Percentiles rank a stretch among this genome's conserved stretches.
Evolutionary conservation across 1,140 invertebrate species (phyloP).

Genomic region (Rhagoletis pomonella): DNA sequence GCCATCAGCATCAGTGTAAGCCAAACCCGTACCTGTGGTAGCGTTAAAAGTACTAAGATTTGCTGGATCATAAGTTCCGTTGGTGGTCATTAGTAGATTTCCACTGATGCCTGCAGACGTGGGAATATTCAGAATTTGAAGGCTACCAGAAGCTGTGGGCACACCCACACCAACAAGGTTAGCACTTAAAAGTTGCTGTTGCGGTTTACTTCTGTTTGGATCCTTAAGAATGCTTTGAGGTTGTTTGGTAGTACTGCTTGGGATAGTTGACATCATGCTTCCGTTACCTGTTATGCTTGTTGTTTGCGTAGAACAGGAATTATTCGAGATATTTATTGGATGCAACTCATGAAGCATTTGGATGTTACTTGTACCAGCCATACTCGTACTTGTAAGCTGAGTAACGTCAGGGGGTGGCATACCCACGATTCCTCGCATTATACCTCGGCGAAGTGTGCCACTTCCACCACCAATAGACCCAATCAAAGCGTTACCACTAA

Average conservation of each 20-base stretch:
- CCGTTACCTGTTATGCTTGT: constrained; percentile 70
- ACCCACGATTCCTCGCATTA: constrained; percentile 67
- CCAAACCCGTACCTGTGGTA: constrained; percentile 61
- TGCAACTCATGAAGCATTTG: constrained; percentile 71
- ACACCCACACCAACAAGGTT: constrained; percentile 66
- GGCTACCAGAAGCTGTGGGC: constrained; percentile 64
- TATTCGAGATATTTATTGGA: constrained; percentile 68
- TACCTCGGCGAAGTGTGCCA: constrained; percentile 70
- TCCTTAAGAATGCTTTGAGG: constrained; percentile 79
- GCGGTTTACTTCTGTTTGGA: constrained; percentile 77
- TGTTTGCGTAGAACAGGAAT: constrained; percentile 64
- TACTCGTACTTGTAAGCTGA: constrained; percentile 65
- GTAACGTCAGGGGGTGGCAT: constrained; percentile 72
- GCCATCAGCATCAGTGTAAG: constrained; percentile 72
- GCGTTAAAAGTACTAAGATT: constrained; percentile 68
- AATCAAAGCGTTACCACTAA: constrained; percentile 58
- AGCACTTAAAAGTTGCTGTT: constrained; percentile 66
- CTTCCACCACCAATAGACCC: constrained; percentile 60
- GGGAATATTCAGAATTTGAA: constrained; percentile 72
- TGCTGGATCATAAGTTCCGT: constrained; percentile 68
- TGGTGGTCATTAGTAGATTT: constrained; percentile 71
- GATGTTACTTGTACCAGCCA: constrained; percentile 60
- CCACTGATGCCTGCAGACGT: constrained; percentile 65
- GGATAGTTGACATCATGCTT: constrained; percentile 69
- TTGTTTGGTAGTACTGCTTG: constrained; percentile 73